Base-by-base conservation (phyloP, 2,888 invertebrate genomes). In the Cheiracanthium punctorium region DNA sequence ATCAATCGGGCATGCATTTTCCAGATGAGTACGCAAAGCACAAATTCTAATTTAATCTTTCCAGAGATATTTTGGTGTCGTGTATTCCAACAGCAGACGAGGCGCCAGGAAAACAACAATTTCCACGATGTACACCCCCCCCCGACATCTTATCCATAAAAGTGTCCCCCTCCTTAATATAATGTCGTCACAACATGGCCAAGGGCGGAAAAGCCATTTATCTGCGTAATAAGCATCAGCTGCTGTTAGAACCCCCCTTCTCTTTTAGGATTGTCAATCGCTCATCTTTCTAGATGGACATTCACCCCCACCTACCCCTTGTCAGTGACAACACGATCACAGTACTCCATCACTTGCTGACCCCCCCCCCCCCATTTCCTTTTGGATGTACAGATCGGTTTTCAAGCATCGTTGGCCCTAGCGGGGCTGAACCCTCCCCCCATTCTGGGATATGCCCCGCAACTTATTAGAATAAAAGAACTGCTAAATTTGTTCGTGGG, bases 221-320 rank as follows among this genome's bases (percentile, higher is more conserved):
- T 84, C 82, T 77, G 77, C 73, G 82, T 84, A 84, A 84, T 84
- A 84, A 84, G 82, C 82, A 84, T 84, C 77, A 77, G 82, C 71
- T 84, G 77, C 77, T 48, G 69, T 32, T 41, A 28, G 30, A 41
- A 37, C 32, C 75, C 69, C 43, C 33, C 70, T 30, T 72, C 33
- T 58, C 28, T 58, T 58, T 58, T 58, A 58, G 58, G 24, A 5
- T 58, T 32, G 64, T 30, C 33, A 37, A 84, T 84, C 82, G 72
- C 72, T 84, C 82, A 84, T 84, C 72, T 77, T 52, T 77, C 67
- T 43, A 67, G 73, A 48, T 33, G 67, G 82, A 71, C 76, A 76
- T 24, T 33, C 24, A 24, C 17, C 24, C 71, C 32, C 58, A 77
- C 72, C 82, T 67, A 71, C 71, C 70, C 76, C 76, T 71, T 77